A percentile compares a stretch with the other conserved stretches of the same genome.
These are phyloP conservation scores for Rhorus exstirpatorius DNA, from an alignment of 2,888 invertebrate species.

Conservation along the genomic window DNA sequence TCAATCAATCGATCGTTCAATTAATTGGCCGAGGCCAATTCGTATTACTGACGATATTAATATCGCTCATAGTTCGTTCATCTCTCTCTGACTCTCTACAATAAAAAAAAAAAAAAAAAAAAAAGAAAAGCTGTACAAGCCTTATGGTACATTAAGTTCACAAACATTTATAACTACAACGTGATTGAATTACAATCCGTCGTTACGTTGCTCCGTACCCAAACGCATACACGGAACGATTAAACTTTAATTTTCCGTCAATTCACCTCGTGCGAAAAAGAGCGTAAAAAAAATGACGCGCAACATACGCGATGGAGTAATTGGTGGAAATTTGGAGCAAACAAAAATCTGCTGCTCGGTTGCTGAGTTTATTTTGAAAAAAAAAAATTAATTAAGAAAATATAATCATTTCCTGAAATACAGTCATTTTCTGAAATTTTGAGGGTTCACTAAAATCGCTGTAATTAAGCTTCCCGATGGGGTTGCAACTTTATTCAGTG, in stretches of 20 bases:
- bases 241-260: conserved; percentile 61
- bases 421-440: too few relatives aligned
- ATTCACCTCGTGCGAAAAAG: conserved; percentile 53
- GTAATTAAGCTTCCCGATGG: too few relatives aligned
- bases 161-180: conserved; percentile 17
- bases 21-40: conserved; percentile 43
- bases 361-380: too few relatives aligned
- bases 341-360: too few relatives aligned
- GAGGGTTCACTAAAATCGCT: too few relatives aligned
- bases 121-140: conserved; percentile 11
- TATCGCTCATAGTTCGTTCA: conserved; percentile 14
- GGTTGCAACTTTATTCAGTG: too few relatives aligned
- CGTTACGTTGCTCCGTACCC: not conserved
- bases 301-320: not conserved
- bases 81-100: conserved; percentile 7
- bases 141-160: conserved; percentile 4
- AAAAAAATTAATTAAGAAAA: too few relatives aligned
- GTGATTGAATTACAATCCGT: conserved; percentile 46
- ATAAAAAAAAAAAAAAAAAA: not conserved
- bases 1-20: conserved; percentile 42
- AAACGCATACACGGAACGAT: conserved; percentile 24
- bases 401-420: too few relatives aligned
- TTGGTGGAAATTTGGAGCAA: too few relatives aligned
- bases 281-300: conserved; percentile 1
- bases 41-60: conserved; percentile 25